Base-by-base conservation (phyloP, 2,888 invertebrate genomes). In the Poecilobothrus nobilitatus region DNA sequence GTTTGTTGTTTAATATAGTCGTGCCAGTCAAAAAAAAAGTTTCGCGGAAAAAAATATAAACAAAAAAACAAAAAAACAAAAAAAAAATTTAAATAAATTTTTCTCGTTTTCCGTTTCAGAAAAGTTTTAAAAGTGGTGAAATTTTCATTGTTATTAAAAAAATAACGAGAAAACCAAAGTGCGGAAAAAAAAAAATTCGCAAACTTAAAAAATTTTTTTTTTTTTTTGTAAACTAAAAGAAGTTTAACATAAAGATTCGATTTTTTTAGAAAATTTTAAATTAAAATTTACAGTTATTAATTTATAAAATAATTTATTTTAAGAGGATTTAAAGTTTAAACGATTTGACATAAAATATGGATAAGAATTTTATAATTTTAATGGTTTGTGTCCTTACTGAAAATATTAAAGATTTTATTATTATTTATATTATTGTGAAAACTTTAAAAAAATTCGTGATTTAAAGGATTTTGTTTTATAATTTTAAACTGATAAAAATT, bases 1-100 rank as follows among this genome's bases (percentile, higher is more conserved):
- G 68, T 70, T 67, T 71, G 72, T 73, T 73, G 74, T 73, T 74
- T 69, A 68, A 69, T 68, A 66, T 68, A 71, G 73, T 64, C 68
- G 53, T 69, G 53, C 37, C 37, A 22, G 27, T 27, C 27, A 27
- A 27, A 27, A 27, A 27, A 27, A 27, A 27, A 27, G 27, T 27
- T 27, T 27, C 27, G 27, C 27, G 27, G 27, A 27, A n/a, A n/a
- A 67, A 67, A 67, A 63, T 37, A 8, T 8, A 37, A 37, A 37
- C 1, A 37, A 53, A 53, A 53, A 53, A 53, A 53, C 7, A 53
- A 53, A 18, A 18, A 53, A 53, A 53, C 18, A 53, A 18, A 53
- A 15, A 6, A 53, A 53, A 18, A n/a, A 53, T 12, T 41, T 41
- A 41, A n/a, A n/a, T n/a, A n/a, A n/a, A n/a, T n/a, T n/a, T n/a